Evolutionary conservation across 2,113 vertebrate genomes (phyloP).

Genomic region (Dendrocopos noguchii): DNA sequence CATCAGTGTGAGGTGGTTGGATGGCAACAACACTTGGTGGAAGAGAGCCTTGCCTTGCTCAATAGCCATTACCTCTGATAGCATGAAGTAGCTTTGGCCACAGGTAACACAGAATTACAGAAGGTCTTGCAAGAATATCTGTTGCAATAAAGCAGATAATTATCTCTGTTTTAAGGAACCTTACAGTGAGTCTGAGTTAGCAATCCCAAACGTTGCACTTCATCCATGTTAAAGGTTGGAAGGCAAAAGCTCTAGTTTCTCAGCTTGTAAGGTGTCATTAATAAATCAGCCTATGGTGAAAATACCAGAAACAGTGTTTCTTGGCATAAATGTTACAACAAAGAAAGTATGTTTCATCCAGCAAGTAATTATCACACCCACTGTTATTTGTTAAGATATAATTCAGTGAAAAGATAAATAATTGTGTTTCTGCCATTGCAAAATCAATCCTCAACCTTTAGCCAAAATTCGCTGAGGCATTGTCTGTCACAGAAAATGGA

Average conservation of each 20-base stretch:
- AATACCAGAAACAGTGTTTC: neutral
- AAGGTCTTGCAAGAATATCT: neutral
- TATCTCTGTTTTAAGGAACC: constrained; percentile 9
- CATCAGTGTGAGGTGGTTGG: neutral
- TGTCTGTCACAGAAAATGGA: neutral
- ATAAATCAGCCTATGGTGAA: neutral
- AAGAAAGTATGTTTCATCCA: constrained; percentile 18
- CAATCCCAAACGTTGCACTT: neutral
- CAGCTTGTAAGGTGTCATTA: neutral
- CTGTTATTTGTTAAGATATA: constrained; percentile 42
- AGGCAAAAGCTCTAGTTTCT: neutral
- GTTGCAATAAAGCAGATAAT: neutral
- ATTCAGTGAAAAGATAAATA: constrained; percentile 35
- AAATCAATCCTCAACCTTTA: neutral
- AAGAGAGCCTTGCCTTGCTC: neutral
- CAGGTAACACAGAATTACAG: neutral
- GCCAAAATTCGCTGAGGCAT: constrained; percentile 25
- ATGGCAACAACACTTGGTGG: accelerated
- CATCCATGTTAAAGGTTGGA: neutral
- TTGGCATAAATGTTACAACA: neutral
- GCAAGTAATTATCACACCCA: constrained; percentile 25
- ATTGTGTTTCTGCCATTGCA: neutral
- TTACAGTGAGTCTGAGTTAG: neutral
- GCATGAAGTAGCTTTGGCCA: neutral
- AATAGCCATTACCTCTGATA: neutral